A percentile compares a stretch with the other conserved stretches of the same genome.
These are phyloP conservation scores for Fragum fragum DNA, from an alignment of 2,888 invertebrate species.

Conservation along the genomic window DNA sequence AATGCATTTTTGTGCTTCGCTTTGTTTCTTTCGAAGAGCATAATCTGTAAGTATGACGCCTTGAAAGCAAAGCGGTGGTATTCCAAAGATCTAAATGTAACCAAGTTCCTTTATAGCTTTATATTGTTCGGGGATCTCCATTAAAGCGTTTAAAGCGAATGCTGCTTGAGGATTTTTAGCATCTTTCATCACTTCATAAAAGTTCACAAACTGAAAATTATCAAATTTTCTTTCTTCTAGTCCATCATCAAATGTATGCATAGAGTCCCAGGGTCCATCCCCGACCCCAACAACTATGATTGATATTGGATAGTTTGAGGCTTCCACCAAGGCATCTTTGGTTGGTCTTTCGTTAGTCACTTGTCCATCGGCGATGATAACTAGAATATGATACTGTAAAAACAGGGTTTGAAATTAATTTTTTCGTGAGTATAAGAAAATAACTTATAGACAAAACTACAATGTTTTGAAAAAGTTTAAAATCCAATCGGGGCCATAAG, in stretches of 20 bases:
- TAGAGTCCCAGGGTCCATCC: constrained; percentile 88
- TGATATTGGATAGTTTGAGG: constrained; percentile 87
- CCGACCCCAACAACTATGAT: constrained; percentile 88
- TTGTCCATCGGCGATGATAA: constrained; percentile 88
- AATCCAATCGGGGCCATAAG: no score
- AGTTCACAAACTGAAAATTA: constrained; percentile 82
- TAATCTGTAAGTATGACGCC: no score
- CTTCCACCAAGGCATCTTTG: constrained; percentile 87
- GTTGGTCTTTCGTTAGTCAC: constrained; percentile 87
- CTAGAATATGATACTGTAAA: constrained; percentile 87
- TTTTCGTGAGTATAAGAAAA: no score
- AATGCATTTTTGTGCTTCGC: no score
- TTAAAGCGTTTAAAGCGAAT: constrained; percentile 87
- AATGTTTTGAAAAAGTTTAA: no score
- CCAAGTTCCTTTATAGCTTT: constrained; percentile 75
- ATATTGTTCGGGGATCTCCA: constrained; percentile 88
- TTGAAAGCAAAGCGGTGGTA: no score
- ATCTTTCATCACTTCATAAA: constrained; percentile 81
- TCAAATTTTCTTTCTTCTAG: constrained; percentile 87
- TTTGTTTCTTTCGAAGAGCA: no score
- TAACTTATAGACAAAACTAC: no score
- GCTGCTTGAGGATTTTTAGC: constrained; percentile 76
- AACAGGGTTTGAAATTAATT: no score
- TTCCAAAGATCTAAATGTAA: constrained; percentile 1
- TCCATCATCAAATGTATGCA: constrained; percentile 87